These are phyloP conservation scores for Goniozus legneri DNA, from an alignment of 1,140 invertebrate genomes.

Conservation along the genomic window DNA sequence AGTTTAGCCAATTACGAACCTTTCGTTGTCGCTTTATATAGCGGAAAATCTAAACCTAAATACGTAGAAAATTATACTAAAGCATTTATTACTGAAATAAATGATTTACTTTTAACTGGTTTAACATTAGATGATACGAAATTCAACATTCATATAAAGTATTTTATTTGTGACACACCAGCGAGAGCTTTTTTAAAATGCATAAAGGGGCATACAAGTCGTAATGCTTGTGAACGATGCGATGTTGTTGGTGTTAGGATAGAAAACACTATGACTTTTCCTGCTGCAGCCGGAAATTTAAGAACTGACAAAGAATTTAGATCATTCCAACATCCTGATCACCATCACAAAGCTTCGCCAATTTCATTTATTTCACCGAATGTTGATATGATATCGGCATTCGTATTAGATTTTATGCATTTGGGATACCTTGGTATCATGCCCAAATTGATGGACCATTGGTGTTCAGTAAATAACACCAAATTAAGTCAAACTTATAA, in stretches of 20 bases:
- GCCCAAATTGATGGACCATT: not conserved
- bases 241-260: not conserved
- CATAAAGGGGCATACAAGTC: not conserved
- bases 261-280: not conserved
- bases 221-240: not conserved
- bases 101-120: not conserved
- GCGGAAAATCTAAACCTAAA: not conserved
- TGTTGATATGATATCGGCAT: not conserved
- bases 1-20: slow-evolving; percentile 2
- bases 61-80: not conserved
- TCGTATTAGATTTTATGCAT: not conserved
- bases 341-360: not conserved
- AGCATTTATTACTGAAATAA: not conserved
- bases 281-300: not conserved
- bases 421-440: not conserved
- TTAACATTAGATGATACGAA: not conserved
- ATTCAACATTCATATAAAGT: not conserved
- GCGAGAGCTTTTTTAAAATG: not conserved
- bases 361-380: not conserved
- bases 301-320: slow-evolving; percentile 7
- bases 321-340: not conserved
- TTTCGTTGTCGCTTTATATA: not conserved
- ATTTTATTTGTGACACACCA: not conserved
- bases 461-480: not conserved
- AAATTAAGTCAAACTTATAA: not conserved